A percentile compares a stretch with the other conserved stretches of the same genome.
Conservation (phyloP, 2,797 vertebrate genomes). For the Sebastes taczanowskii region DNA sequence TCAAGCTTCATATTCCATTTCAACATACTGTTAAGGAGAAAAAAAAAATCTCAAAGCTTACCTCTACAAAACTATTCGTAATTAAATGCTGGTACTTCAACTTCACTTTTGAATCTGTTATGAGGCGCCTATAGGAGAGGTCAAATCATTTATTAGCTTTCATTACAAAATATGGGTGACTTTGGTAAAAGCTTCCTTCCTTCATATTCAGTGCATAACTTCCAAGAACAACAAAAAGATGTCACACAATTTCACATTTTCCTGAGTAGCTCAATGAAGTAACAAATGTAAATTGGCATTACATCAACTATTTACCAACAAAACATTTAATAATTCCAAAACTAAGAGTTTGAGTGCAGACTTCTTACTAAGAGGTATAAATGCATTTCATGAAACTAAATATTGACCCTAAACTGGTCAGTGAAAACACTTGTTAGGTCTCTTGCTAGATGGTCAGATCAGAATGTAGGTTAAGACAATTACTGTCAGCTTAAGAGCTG, state of each 20-base stretch:
- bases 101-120: slow-evolving; percentile 99
- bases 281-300: background rate
- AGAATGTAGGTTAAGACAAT: slow-evolving; percentile 82
- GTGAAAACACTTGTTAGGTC: slow-evolving; percentile 12
- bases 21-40: background rate
- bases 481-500: slow-evolving; percentile 65
- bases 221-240: background rate
- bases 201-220: background rate
- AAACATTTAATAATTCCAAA: background rate
- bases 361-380: background rate
- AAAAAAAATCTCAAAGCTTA: slow-evolving; percentile 78
- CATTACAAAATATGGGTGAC: background rate
- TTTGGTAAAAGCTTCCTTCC: background rate
- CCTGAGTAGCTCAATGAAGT: background rate
- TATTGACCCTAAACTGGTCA: slow-evolving; percentile 3
- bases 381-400: background rate
- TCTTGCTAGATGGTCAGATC: slow-evolving; percentile 34
- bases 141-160: slow-evolving; percentile 45
- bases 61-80: slow-evolving; percentile 99
- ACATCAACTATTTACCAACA: background rate
- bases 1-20: background rate
- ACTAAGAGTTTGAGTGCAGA: background rate
- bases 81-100: slow-evolving; percentile 99
- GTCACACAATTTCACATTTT: background rate
- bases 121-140: slow-evolving; percentile 90